Base-by-base conservation (phyloP, 2,797 vertebrate species). In the Nyctibius grandis region DNA sequence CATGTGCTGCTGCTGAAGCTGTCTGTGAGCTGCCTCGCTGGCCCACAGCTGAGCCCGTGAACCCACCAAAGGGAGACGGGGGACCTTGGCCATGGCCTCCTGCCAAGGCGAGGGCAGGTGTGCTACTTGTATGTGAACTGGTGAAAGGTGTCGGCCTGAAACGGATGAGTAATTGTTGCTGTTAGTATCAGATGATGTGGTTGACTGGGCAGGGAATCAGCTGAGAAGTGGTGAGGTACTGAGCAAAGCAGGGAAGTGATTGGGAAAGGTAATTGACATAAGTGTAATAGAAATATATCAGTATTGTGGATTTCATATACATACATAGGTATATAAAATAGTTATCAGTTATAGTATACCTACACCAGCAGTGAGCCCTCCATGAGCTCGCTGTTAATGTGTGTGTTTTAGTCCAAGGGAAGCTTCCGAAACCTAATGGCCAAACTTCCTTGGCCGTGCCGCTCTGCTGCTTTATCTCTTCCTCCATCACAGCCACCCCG, bases 61-160 rank as follows among this genome's bases (percentile, higher is more conserved):
- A 9, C 10, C 34, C 40, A 26, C 9, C 10, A 19, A 5, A 64
- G 1, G 1, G 40, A n/a, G 22, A 22, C 1, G 0, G 8, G 10
- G 44, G 14, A 28, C 25, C 25, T n/a, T 6, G 59, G 70, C 21
- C 33, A 33, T 13, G 47, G 48, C 38, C 14, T 57, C 83, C 57
- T 15, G 61, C 0, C 0, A 0, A 31, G 67, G 69, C 28, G 45
- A 78, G 44, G 15, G 25, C 0, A 0, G 10, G 12, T 8, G 33
- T 7, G 74, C n/a, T n/a, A n/a, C n/a, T n/a, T n/a, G n/a, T n/a
- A n/a, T n/a, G n/a, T n/a, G 22, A 53, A 12, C 53, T 13, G 65
- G 61, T 57, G 61, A 19, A 57, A 78, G 87, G 69, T 45, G 50
- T 18, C 69, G 78, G 65, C 61, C 51, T 4, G 4, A 40, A 61